phyloP scores from a whole-genome alignment of 2,113 vertebrate genomes.

The Calypte anna region DNA sequence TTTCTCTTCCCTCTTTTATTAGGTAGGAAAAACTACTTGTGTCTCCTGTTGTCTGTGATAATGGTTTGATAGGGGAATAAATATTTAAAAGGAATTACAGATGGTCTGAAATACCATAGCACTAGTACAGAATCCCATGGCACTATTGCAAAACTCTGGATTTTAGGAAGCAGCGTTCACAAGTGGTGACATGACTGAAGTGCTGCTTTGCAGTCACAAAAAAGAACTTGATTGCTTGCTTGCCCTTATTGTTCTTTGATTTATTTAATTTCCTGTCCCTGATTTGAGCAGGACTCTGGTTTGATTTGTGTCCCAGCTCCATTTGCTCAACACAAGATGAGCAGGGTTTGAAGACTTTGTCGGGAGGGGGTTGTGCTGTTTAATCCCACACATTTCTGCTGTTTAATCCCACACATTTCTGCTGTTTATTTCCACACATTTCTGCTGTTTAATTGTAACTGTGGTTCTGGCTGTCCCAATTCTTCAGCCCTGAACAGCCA shows the following conservation, averaged over 20 bases:
- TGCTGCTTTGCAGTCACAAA: not conserved
- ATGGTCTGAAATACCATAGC: not conserved
- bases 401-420: not conserved
- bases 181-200: not conserved
- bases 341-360: not conserved
- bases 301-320: not conserved
- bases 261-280: not conserved
- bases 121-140: too few relatives aligned
- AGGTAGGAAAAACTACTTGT: not conserved
- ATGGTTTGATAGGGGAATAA: not conserved
- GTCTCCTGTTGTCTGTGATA: not conserved
- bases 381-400: too few relatives aligned
- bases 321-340: fast-evolving
- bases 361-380: not conserved
- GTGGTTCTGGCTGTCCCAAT: not conserved
- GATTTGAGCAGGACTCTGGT: not conserved
- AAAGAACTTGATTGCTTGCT: not conserved
- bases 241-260: not conserved
- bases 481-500: not conserved
- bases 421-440: not conserved
- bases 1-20: not conserved
- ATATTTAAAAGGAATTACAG: not conserved
- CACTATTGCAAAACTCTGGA: not conserved
- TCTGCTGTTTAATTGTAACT: not conserved
- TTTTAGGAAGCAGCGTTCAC: not conserved